phyloP scores from a whole-genome alignment of 2,113 vertebrate genomes.

The Prolemur simus region DNA sequence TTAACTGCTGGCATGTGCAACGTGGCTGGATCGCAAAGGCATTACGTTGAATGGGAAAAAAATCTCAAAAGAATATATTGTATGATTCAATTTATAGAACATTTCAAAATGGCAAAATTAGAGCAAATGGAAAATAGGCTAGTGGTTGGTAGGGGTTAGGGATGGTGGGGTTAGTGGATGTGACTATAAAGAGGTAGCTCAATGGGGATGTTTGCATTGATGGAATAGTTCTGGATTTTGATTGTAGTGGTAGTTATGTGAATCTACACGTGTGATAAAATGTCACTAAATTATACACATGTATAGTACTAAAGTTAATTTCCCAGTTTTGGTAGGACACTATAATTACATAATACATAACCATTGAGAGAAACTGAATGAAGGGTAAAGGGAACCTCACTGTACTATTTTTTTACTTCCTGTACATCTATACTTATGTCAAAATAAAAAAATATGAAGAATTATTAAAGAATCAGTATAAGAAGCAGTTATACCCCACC shows the following conservation, averaged over 20 bases:
- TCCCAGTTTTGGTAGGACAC: neutral
- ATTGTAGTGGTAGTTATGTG: neutral
- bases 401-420: neutral
- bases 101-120: neutral
- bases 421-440: neutral
- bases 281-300: neutral
- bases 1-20: neutral
- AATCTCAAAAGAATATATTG: neutral
- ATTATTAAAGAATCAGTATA: neutral
- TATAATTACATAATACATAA: neutral
- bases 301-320: neutral
- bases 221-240: neutral
- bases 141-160: neutral
- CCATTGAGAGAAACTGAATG: neutral
- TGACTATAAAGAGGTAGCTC: neutral
- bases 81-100: neutral
- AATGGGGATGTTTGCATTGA: neutral
- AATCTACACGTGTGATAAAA: neutral
- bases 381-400: neutral
- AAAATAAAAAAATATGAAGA: neutral
- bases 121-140: neutral
- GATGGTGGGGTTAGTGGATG: neutral
- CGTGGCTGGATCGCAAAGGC: neutral
- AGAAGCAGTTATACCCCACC: neutral
- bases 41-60: neutral